Evolutionary conservation across 2,888 invertebrate genomes (phyloP), one percentile per base, ranked within the genome.

Genomic region (Graphium colonna): DNA sequence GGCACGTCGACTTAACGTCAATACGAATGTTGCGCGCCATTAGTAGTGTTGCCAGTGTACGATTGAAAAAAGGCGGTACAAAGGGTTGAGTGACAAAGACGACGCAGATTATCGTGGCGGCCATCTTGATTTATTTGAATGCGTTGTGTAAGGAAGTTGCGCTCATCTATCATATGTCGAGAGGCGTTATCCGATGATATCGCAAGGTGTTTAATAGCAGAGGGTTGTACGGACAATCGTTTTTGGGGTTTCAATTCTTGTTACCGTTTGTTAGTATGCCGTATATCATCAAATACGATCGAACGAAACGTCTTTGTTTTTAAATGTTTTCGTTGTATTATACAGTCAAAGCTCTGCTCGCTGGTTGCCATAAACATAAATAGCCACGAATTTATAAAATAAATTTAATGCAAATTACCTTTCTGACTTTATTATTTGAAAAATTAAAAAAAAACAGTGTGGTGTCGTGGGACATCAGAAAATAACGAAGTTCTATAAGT

Each of bases 91-190:
- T 77, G 79, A 78, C 79, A 77, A 77, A 76, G 75, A 71, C 73
- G 67, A 70, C 68, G 68, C 63, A 68, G 75, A 76, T 76, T 75
- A 79, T 81, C 80, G 61, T 55, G 60, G 61, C 58, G 62, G 62
- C 64, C 71, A 80, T 80, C 79, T 80, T 77, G 78, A 79, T 78
- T 77, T 75, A 76, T 79, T 74, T 69, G 65, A 69, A 71, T 75
- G 73, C 75, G 76, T 75, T 74, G 70, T 69, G 67, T 65, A 64
- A 69, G 68, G 49, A 63, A 62, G 71, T 68, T 75, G 63, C 63
- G 69, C 75, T 68, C 76, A 79, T 80, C 77, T 80, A 77, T 79
- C 78, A 79, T 78, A 63, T 50, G 67, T 62, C 56, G 61, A 59
- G 61, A 59, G 58, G 60, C 51, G 61, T 61, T 69, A 69, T 67